A percentile compares a stretch with the other conserved stretches of the same genome.
phyloP scores from a whole-genome alignment of 2,797 vertebrate species.

The Limnodromus scolopaceus region DNA sequence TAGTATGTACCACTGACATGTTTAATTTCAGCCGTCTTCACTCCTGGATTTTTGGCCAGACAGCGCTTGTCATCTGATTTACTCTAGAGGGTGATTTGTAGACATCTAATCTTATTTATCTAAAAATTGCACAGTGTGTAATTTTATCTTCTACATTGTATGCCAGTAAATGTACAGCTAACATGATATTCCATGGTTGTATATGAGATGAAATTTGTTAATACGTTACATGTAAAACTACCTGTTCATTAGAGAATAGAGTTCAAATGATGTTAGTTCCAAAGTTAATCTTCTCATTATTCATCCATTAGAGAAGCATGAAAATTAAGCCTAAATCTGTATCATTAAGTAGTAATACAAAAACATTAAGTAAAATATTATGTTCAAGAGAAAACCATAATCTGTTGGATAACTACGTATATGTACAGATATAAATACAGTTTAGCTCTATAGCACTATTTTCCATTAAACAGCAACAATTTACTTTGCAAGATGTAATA shows the following conservation, averaged over 20 bases:
- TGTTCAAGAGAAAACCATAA: rapidly evolving
- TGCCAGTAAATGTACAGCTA: conserved; percentile 44
- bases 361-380: background rate
- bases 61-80: conserved; percentile 35
- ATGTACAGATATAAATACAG: background rate
- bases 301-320: background rate
- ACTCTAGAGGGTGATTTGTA: conserved; percentile 40
- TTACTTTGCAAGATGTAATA: background rate
- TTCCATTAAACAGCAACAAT: background rate
- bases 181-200: conserved; percentile 6
- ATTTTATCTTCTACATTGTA: conserved; percentile 25
- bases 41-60: background rate
- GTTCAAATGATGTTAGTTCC: background rate
- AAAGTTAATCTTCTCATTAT: background rate
- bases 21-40: background rate
- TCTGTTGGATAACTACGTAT: background rate
- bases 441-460: background rate
- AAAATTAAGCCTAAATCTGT: background rate
- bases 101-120: conserved; percentile 44
- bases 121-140: conserved; percentile 25
- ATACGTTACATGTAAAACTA: background rate
- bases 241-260: background rate
- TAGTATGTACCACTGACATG: background rate
- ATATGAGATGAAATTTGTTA: background rate
- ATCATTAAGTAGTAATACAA: background rate